Percentiles rank a stretch among this genome's conserved stretches.
These are phyloP conservation scores for Ambastaia sidthimunki DNA, from an alignment of 2,797 vertebrate species.

Conservation along the genomic window DNA sequence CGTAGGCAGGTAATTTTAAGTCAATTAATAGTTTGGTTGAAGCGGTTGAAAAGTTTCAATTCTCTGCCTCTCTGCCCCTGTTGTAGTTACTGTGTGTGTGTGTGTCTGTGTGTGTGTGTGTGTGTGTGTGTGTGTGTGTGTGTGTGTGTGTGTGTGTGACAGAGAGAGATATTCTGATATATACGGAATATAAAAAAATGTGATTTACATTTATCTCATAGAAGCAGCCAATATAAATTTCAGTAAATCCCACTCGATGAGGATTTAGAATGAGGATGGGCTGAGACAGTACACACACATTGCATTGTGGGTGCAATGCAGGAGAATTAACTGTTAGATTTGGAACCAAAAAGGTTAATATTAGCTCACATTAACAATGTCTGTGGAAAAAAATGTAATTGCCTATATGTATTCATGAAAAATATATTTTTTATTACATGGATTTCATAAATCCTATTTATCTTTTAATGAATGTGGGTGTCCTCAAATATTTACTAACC, in stretches of 20 bases:
- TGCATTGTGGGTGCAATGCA: no score
- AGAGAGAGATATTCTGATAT: conserved; percentile 85
- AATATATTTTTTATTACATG: conserved; percentile 19
- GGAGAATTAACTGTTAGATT: no score
- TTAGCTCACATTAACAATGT: conserved; percentile 47
- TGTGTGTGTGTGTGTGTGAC: conserved; percentile 79
- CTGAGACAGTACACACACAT: no score
- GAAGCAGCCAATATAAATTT: conserved; percentile 88
- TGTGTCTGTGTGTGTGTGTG: conserved; percentile 63
- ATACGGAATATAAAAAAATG: conserved; percentile 83
- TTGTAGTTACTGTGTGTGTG: conserved; percentile 76
- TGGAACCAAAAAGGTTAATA: no score
- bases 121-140: conserved; percentile 29
- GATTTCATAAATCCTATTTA: conserved; percentile 11
- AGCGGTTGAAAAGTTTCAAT: neutral
- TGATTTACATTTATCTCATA: conserved; percentile 86
- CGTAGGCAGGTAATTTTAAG: no score
- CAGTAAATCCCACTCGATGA: conserved; percentile 77
- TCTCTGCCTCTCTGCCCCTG: neutral
- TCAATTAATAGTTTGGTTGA: neutral
- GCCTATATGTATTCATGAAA: neutral
- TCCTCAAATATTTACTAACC: neutral
- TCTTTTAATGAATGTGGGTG: neutral
- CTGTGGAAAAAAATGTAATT: conserved; percentile 23
- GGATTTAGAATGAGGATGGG: conserved; percentile 68